These are phyloP conservation scores for Mayetiola destructor DNA, from an alignment of 2,888 invertebrate genomes.

Conservation along the genomic window DNA sequence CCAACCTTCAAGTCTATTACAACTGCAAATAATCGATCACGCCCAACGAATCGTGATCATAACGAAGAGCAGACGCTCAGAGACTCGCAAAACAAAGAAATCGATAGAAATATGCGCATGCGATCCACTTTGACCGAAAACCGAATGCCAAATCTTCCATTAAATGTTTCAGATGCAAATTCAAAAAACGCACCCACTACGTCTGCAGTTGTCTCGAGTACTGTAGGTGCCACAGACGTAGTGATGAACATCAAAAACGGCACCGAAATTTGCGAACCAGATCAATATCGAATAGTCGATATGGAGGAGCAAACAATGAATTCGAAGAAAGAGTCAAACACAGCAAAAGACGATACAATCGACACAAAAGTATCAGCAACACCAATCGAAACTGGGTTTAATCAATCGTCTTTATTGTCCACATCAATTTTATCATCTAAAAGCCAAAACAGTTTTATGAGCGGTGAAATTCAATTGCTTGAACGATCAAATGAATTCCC, in stretches of 20 bases:
- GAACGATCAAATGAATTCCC: slow-evolving; percentile 37
- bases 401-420: not conserved
- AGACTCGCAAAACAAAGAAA: slow-evolving; percentile 36
- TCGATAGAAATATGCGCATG: slow-evolving; percentile 25
- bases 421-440: slow-evolving; percentile 1
- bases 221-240: slow-evolving; percentile 36
- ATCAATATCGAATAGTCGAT: slow-evolving; percentile 18
- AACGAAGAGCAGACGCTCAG: slow-evolving; percentile 33
- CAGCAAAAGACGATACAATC: slow-evolving; percentile 23
- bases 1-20: slow-evolving; percentile 22
- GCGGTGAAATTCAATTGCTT: slow-evolving; percentile 23
- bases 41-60: slow-evolving; percentile 17
- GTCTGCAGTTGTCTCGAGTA: slow-evolving; percentile 47
- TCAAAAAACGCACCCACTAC: slow-evolving; percentile 65
- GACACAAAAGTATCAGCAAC: not conserved
- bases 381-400: slow-evolving; percentile 21
- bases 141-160: not conserved
- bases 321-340: slow-evolving; percentile 20
- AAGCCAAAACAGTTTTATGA: slow-evolving; percentile 24
- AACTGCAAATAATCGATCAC: slow-evolving; percentile 27
- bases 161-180: slow-evolving; percentile 17
- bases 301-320: slow-evolving; percentile 7
- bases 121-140: slow-evolving; percentile 14
- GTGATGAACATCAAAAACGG: slow-evolving; percentile 34
- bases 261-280: slow-evolving; percentile 18